Conservation (phyloP, 1,140 invertebrate genomes). For the Holcopasites calliopsidis region DNA sequence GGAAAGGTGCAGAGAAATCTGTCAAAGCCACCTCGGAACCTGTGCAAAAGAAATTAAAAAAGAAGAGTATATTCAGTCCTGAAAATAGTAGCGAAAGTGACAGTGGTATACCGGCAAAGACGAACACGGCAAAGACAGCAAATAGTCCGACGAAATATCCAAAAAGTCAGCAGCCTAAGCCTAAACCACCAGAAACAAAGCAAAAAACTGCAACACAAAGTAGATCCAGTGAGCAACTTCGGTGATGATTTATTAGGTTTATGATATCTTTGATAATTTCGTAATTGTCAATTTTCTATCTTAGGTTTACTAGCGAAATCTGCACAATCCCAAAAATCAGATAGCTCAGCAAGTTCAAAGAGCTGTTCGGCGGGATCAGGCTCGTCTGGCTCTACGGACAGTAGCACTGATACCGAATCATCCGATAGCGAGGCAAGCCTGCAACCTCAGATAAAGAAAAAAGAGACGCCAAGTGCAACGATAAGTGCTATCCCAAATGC, state of each 20-base stretch:
- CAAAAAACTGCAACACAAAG: constrained; percentile 60
- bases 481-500: constrained; percentile 62
- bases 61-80: constrained; percentile 91
- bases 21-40: constrained; percentile 71
- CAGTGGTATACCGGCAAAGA: constrained; percentile 69
- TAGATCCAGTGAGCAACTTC: constrained; percentile 67
- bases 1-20: constrained; percentile 72
- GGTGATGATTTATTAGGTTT: not conserved
- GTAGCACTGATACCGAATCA: constrained; percentile 78
- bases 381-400: constrained; percentile 76
- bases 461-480: constrained; percentile 66
- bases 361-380: constrained; percentile 74
- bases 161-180: constrained; percentile 69
- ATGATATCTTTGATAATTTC: not conserved
- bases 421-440: constrained; percentile 75
- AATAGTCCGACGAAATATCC: constrained; percentile 63
- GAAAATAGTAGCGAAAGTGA: constrained; percentile 90
- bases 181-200: constrained; percentile 71
- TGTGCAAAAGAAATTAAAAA: constrained; percentile 83
- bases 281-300: not conserved
- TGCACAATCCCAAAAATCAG: constrained; percentile 69
- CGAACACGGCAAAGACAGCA: constrained; percentile 62
- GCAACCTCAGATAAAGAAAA: constrained; percentile 73
- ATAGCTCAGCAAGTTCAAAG: constrained; percentile 77
- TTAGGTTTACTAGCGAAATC: constrained; percentile 57